These are phyloP conservation scores for Coluber constrictor DNA, from an alignment of 2,797 vertebrate genomes.

Conservation along the genomic window DNA sequence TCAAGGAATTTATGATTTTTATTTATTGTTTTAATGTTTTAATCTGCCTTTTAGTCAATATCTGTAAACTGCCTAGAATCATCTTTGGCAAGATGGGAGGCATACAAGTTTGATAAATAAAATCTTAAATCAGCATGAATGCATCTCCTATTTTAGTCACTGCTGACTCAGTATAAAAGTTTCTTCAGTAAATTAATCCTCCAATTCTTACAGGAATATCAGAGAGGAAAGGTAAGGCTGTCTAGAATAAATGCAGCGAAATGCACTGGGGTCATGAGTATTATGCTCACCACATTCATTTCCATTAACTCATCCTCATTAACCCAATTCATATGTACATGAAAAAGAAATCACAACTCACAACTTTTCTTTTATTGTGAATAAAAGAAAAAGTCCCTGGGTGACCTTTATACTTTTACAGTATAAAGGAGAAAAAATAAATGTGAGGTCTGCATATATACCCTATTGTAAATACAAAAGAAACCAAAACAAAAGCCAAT, in stretches of 20 bases:
- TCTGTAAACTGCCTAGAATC: neutral
- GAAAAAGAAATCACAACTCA: slow-evolving; percentile 27
- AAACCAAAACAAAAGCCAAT: neutral
- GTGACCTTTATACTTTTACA: slow-evolving; percentile 38
- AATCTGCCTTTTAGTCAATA: neutral
- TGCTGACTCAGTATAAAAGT: slow-evolving; percentile 3
- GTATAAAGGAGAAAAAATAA: slow-evolving; percentile 31
- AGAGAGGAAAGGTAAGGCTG: neutral
- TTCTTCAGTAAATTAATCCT: neutral
- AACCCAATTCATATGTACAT: slow-evolving; percentile 13
- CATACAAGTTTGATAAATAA: slow-evolving; percentile 17
- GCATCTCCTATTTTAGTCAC: rapidly evolving
- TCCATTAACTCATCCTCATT: neutral
- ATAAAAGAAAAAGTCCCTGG: slow-evolving; percentile 35
- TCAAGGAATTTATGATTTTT: neutral
- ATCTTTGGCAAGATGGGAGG: neutral
- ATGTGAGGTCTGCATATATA: neutral
- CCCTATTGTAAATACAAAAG: neutral
- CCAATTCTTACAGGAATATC: neutral
- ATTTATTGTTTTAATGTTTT: neutral
- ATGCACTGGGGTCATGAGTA: rapidly evolving
- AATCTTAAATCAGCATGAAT: slow-evolving; percentile 28
- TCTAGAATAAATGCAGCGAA: neutral
- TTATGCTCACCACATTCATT: slow-evolving; percentile 36
- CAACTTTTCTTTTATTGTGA: slow-evolving; percentile 47